Evolutionary conservation across 2,797 vertebrate genomes (phyloP).

Genomic region (Scyliorhinus canicula): DNA sequence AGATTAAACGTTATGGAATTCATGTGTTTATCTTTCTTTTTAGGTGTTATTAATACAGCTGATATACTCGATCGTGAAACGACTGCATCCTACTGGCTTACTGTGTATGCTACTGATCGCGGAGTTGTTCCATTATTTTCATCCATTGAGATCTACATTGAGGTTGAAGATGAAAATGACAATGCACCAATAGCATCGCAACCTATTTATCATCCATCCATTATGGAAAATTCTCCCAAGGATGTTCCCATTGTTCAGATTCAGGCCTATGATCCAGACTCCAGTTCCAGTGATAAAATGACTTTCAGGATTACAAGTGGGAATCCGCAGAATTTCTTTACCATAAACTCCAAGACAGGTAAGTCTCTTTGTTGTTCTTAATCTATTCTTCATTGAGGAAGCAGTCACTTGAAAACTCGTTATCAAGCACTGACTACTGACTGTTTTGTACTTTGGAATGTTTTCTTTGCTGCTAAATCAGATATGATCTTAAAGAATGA

Average conservation of each 20-base stretch:
- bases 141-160: conserved; percentile 80
- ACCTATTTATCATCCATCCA: conserved; percentile 74
- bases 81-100: conserved; percentile 89
- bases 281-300: conserved; percentile 66
- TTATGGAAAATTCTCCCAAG: conserved; percentile 84
- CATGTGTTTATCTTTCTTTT: conserved; percentile 8
- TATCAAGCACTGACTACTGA: background rate
- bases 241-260: conserved; percentile 88
- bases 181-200: conserved; percentile 86
- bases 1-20: background rate
- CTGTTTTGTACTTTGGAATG: background rate
- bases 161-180: conserved; percentile 92
- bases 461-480: background rate
- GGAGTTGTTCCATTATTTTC: conserved; percentile 84
- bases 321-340: conserved; percentile 94
- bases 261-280: conserved; percentile 85
- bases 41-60: conserved; percentile 86
- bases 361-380: conserved; percentile 43
- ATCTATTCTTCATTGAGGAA: background rate
- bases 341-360: conserved; percentile 84
- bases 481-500: background rate
- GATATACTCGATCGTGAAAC: conserved; percentile 87
- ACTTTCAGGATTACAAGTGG: conserved; percentile 83
- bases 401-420: background rate
- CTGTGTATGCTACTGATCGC: conserved; percentile 83